Base-by-base conservation (phyloP, 2,797 vertebrate species). In the Mycteria americana region DNA sequence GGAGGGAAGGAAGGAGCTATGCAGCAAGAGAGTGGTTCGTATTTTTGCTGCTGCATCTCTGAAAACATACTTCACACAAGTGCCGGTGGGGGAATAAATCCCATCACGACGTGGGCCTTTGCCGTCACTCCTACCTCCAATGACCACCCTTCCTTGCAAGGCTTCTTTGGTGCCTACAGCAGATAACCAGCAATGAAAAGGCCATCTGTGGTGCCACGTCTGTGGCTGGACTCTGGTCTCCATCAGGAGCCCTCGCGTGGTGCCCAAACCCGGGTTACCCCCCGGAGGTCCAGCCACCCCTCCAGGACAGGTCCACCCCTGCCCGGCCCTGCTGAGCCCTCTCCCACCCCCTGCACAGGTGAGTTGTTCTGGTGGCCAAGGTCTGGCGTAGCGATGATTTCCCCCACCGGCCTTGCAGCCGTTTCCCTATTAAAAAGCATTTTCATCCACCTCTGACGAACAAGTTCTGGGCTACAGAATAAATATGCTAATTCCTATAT, bases 181-280 rank as follows among this genome's bases (percentile, higher is more conserved):
- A 51, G 69, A 7, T 27, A 30, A 24, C 31, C 6, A 27, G 59
- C 59, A 18, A 25, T 0, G 5, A 60, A 25, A 35, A 25, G n/a
- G 15, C n/a, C 10, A 3, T 18, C 18, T 33, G 3, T 0, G 28
- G 65, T 24, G 57, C 31, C 11, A 11, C 1, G 2, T 11, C 62
- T 18, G 68, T 0, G 3, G 51, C 37, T 2, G 2, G 22, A 10
- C 35, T 15, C 37, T 19, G 77, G 23, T 45, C 33, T 13, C 12
- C 37, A 10, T 51, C 51, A 16, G 37, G 31, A 65, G 27, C 76
- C 43, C 37, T 45, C 3, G 7, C 1, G 1, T 3, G 53, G 31
- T 59, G 37, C 45, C 60, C 60, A 45, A 16, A 13, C 8, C 37
- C 0, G 1, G 67, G 57, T 22, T 22, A 19, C 10, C 35, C 54